Conservation (phyloP, 2,797 vertebrate genomes). For the Bryconaethiops microstoma region DNA sequence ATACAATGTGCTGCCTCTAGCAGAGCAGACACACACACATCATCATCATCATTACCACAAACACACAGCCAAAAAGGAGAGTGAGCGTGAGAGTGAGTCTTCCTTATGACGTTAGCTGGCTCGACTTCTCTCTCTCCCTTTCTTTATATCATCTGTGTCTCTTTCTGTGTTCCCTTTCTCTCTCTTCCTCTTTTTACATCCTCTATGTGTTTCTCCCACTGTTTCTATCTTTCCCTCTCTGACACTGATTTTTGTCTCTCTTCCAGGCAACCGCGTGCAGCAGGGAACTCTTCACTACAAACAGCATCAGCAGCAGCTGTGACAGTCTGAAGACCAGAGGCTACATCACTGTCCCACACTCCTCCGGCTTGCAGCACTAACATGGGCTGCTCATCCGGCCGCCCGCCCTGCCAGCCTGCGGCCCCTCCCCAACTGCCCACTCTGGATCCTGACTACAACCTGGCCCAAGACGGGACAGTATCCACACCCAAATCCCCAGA, state of each 20-base stretch:
- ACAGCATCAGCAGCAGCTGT: constrained; percentile 36
- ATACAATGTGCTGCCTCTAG: constrained; percentile 62
- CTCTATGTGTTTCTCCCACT: constrained; percentile 14
- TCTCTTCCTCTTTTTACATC: not conserved
- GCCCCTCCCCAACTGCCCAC: constrained; percentile 70
- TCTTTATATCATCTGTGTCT: constrained; percentile 29
- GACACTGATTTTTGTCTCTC: constrained; percentile 41
- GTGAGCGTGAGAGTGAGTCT: constrained; percentile 62
- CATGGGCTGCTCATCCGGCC: constrained; percentile 89
- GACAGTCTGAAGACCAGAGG: constrained; percentile 14
- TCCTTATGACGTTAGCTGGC: constrained; percentile 25
- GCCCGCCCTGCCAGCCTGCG: constrained; percentile 80
- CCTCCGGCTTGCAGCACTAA: constrained; percentile 56
- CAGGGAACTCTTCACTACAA: constrained; percentile 48
- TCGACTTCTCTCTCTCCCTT: not conserved
- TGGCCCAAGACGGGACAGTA: constrained; percentile 64
- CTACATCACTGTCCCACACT: constrained; percentile 8
- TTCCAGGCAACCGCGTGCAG: constrained; percentile 61
- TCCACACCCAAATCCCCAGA: constrained; percentile 69
- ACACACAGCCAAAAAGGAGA: constrained; percentile 26
- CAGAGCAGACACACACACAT: constrained; percentile 60
- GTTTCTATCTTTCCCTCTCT: constrained; percentile 18
- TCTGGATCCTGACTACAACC: constrained; percentile 67
- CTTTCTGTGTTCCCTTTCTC: not conserved
- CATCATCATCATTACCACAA: constrained; percentile 46